Percentiles rank a stretch among this genome's conserved stretches.
phyloP scores from a whole-genome alignment of 1,140 invertebrate species.

The Neoseiulus cucumeris region DNA sequence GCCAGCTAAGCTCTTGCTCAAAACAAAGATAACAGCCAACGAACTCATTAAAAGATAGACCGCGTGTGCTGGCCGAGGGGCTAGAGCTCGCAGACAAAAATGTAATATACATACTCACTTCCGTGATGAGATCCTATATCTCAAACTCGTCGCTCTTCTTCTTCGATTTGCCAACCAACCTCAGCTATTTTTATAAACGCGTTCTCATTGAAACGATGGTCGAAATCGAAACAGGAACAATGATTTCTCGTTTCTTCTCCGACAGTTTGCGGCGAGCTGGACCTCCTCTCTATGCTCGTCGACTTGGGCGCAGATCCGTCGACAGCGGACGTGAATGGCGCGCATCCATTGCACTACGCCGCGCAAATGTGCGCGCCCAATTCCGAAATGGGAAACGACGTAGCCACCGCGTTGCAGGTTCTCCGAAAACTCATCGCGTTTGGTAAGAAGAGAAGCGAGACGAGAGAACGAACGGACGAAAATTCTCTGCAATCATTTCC shows the following conservation, averaged over 20 bases:
- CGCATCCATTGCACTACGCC: slow-evolving; percentile 87
- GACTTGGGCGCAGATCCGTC: slow-evolving; percentile 58
- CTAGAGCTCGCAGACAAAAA: too few relatives aligned
- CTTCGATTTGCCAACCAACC: too few relatives aligned
- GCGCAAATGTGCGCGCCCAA: slow-evolving; percentile 78
- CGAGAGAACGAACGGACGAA: too few relatives aligned
- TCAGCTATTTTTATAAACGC: too few relatives aligned
- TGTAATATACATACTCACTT: too few relatives aligned
- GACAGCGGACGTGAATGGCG: slow-evolving; percentile 74
- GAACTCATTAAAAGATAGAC: not conserved
- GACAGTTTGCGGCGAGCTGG: slow-evolving; percentile 67
- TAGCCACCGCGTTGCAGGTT: slow-evolving; percentile 17
- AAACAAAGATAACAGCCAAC: not conserved
- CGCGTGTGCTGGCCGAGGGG: not conserved
- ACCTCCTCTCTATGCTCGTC: slow-evolving; percentile 60
- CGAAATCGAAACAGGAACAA: too few relatives aligned
- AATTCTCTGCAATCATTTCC: too few relatives aligned
- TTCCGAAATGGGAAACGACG: slow-evolving; percentile 39
- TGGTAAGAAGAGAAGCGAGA: not conserved
- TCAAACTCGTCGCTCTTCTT: too few relatives aligned
- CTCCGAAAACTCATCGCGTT: slow-evolving; percentile 18
- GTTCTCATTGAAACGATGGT: too few relatives aligned
- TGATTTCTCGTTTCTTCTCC: too few relatives aligned
- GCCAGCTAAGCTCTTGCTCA: not conserved
- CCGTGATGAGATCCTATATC: too few relatives aligned